phyloP scores from a whole-genome alignment of 2,888 invertebrate species.

The Drosophila prolongata region DNA sequence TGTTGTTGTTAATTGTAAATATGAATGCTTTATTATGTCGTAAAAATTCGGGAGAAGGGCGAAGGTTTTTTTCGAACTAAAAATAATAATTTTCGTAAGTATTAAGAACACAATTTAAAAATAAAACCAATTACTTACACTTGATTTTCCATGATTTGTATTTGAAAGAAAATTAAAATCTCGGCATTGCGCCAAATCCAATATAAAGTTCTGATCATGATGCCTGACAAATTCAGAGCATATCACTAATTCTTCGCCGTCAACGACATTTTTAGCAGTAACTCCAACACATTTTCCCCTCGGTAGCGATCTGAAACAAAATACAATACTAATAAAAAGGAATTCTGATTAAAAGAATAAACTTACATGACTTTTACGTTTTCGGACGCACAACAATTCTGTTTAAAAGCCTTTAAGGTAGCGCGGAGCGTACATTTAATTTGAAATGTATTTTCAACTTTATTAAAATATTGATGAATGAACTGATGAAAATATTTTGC shows the following conservation, averaged over 20 bases:
- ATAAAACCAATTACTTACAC: not conserved
- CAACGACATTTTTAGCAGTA: slow-evolving; percentile 10
- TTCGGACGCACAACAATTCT: slow-evolving; percentile 11
- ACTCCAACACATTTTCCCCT: slow-evolving; percentile 41
- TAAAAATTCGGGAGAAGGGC: not conserved
- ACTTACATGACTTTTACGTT: slow-evolving; percentile 52
- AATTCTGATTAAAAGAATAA: slow-evolving; percentile 12
- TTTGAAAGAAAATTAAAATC: slow-evolving; percentile 5
- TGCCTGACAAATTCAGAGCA: slow-evolving; percentile 7
- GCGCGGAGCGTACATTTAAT: slow-evolving; percentile 28
- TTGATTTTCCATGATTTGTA: not conserved
- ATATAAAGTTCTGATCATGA: not conserved
- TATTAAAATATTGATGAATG: slow-evolving; percentile 35
- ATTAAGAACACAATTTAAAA: not conserved
- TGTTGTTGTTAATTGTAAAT: not conserved
- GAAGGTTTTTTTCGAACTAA: not conserved
- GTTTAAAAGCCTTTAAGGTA: slow-evolving; percentile 20
- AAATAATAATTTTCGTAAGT: not conserved
- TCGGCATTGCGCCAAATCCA: not conserved
- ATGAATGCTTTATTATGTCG: slow-evolving; percentile 7
- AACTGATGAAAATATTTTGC: slow-evolving; percentile 32
- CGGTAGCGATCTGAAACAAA: slow-evolving; percentile 27
- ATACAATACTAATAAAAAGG: slow-evolving; percentile 10
- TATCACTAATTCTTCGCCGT: slow-evolving; percentile 44
- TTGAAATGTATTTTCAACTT: slow-evolving; percentile 1